Base-by-base conservation (phyloP, 1,140 invertebrate species). In the Megathymus violae region DNA sequence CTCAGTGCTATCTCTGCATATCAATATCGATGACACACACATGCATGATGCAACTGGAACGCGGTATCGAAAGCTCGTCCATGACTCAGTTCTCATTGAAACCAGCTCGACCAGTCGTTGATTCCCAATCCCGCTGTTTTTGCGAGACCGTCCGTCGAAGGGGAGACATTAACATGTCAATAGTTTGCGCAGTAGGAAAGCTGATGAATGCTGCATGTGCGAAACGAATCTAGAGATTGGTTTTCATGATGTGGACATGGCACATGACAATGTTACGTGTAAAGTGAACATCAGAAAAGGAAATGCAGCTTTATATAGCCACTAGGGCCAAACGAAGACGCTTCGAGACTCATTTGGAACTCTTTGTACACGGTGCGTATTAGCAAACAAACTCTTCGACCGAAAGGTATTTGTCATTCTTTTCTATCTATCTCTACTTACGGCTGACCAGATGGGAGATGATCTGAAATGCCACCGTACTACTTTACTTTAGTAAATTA, bases 81-180 rank as follows among this genome's bases (percentile, higher is more conserved):
- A 41, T 54, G 51, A 54, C 11, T 54, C 51, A 54, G 34, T 25
- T 43, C 38, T 19, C 38, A n/a, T 19, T 54, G 22, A 41, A 43
- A 54, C 51, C 51, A 43, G 51, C 14, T 16, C 34, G 34, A n/a
- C 50, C 22, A 40, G 4, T 31, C 27, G 7, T 1, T 7, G 50
- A 34, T 43, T n/a, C 31, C 19, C 15, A 16, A 22, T 52, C 48
- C 16, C 48, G 11, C 1, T 52, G 19, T 51, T 52, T 52, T 52
- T 52, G 50, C 50, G 4, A 51, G 19, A 31, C 13, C 2, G 7
- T 15, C 36, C 51, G 17, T 54, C 38, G 41, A 41, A 54, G 51
- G 36, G 17, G 50, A 52, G 17, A 54, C 51, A 54, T 54, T 54
- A 54, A 54, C 51, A 54, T 54, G 51, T 54, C 51, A 54, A 54